phyloP scores from a whole-genome alignment of 2,113 vertebrate species.

The Zosterops borbonicus region DNA sequence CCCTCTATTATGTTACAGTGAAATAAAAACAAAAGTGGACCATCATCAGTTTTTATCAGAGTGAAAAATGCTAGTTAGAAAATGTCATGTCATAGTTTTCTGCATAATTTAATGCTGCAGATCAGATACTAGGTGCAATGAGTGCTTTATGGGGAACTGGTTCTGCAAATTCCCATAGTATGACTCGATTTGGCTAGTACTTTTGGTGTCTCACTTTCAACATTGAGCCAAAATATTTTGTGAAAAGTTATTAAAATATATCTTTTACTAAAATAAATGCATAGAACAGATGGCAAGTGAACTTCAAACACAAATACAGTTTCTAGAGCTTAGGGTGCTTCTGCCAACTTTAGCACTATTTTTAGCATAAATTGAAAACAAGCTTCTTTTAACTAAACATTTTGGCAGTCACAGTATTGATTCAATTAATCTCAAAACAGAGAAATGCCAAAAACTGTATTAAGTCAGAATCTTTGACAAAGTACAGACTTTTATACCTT shows the following conservation, averaged over 20 bases:
- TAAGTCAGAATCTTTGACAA: conserved; percentile 29
- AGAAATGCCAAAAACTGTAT: conserved; percentile 48
- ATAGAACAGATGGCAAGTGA: conserved; percentile 41
- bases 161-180: conserved; percentile 31
- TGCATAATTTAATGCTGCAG: background rate
- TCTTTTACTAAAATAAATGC: conserved; percentile 48
- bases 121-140: background rate
- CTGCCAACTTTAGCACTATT: conserved; percentile 54
- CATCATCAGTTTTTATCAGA: background rate
- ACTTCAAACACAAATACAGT: conserved; percentile 22
- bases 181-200: background rate
- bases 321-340: background rate
- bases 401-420: conserved; percentile 41
- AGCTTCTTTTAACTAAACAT: conserved; percentile 41
- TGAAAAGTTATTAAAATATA: conserved; percentile 5
- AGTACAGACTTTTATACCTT: background rate
- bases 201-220: conserved; percentile 20
- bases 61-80: background rate
- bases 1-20: background rate
- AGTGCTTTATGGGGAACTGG: background rate
- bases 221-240: background rate
- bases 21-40: background rate
- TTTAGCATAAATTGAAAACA: conserved; percentile 31
- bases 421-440: conserved; percentile 53
- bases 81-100: background rate